Evolutionary conservation across 1,140 invertebrate genomes (phyloP), one percentile per base, ranked within the genome.

Genomic region (Drosophila gunungcola): DNA sequence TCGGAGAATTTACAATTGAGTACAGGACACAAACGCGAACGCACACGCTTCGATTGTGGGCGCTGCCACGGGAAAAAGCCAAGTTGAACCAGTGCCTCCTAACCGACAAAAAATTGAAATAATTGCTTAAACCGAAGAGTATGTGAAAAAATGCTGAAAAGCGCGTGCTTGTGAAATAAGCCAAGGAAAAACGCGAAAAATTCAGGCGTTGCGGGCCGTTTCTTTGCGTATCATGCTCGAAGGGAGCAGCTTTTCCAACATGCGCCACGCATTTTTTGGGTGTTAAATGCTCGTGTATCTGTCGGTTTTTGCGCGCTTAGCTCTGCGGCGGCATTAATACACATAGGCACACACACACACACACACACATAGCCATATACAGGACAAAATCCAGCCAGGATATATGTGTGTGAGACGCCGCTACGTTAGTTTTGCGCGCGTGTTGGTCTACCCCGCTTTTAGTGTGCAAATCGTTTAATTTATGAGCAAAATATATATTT

Each of bases 221-320:
- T 13, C n/a, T n/a, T 53, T 25, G 13, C 10, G 21, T 27, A 41
- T 11, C 12, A 13, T 16, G 55, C 36, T 61, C 27, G 53, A 38
- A 43, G 38, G 46, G 45, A 43, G 61, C 76, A 62, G 49, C 61
- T 83, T 84, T 84, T 85, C 62, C 62, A 84, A 61, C 80, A 85
- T 85, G 80, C 81, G 77, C 81, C 62, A 84, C 81, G 81, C 77
- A 80, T 69, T 89, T 88, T 83, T 89, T 80, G 80, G 84, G 84
- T 89, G 84, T 90, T 89, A 84, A 89, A 89, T 80, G 84, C 80
- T 90, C 84, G 85, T 89, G 85, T 89, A 80, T 89, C 80, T 89
- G 77, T 90, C 85, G 80, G 84, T 89, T 89, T 89, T 89, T 90
- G 84, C 80, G 84, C 85, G 83, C 83, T 89, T 89, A 83, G 81